Percentiles rank a stretch among this genome's conserved stretches.
These are phyloP conservation scores for Charaxes varanes DNA, from an alignment of 1,140 invertebrate species.

Conservation along the genomic window DNA sequence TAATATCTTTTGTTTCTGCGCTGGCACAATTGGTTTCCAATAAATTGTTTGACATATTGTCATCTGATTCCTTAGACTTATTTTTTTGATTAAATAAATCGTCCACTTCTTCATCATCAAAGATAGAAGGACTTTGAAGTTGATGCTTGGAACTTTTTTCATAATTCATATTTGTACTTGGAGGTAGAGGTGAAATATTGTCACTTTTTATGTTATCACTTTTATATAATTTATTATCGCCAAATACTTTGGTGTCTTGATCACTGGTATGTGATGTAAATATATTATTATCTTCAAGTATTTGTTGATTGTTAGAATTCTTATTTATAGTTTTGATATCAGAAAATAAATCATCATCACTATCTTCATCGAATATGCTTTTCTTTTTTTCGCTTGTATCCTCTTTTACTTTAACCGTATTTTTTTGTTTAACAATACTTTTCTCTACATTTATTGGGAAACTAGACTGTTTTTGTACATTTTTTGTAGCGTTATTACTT, in stretches of 20 bases:
- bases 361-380: constrained; percentile 24
- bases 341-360: constrained; percentile 23
- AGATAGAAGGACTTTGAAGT: constrained; percentile 34
- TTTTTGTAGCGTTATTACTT: constrained; percentile 11
- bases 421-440: not conserved
- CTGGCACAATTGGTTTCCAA: no score
- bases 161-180: no score
- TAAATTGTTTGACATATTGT: no score
- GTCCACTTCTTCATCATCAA: constrained; percentile 35
- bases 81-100: constrained; percentile 12
- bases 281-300: no score
- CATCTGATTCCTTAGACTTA: no score
- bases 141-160: constrained; percentile 9
- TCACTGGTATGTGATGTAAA: no score
- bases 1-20: no score
- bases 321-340: constrained; percentile 2
- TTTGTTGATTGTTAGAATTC: no score
- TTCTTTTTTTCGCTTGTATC: constrained; percentile 15
- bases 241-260: not conserved
- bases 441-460: constrained; percentile 6
- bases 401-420: constrained; percentile 2
- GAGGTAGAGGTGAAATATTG: no score
- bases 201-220: not conserved
- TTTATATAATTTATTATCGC: constrained; percentile 2
- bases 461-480: not conserved